A percentile compares a stretch with the other conserved stretches of the same genome.
Conservation (phyloP, 2,797 vertebrate species). For the Prionace glauca region DNA sequence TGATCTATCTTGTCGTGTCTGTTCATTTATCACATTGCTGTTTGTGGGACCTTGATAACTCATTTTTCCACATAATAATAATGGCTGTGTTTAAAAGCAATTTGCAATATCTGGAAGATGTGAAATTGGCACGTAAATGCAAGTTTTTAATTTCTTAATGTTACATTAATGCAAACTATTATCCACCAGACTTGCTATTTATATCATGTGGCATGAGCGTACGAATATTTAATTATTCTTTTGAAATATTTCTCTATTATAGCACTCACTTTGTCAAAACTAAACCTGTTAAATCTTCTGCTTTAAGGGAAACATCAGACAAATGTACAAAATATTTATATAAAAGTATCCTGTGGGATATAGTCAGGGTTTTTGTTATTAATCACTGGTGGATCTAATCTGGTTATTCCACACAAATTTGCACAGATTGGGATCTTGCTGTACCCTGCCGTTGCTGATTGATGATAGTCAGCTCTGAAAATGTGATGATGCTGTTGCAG, state of each 20-base stretch:
- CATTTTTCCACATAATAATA: neutral
- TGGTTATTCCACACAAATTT: neutral
- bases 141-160: no score
- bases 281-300: neutral
- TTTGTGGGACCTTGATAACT: neutral
- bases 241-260: neutral
- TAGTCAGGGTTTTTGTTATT: neutral
- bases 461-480: neutral
- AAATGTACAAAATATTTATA: neutral
- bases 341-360: neutral
- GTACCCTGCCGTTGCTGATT: neutral
- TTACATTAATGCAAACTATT: neutral
- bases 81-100: neutral
- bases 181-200: neutral
- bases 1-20: neutral
- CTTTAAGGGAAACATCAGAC: neutral
- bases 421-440: neutral
- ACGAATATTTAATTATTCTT: neutral
- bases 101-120: neutral
- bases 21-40: neutral
- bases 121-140: no score
- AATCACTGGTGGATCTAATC: neutral
- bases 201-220: neutral
- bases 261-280: neutral
- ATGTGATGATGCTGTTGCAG: neutral